These are phyloP conservation scores for Pollenia labialis DNA, from an alignment of 2,888 invertebrate species.

Conservation along the genomic window DNA sequence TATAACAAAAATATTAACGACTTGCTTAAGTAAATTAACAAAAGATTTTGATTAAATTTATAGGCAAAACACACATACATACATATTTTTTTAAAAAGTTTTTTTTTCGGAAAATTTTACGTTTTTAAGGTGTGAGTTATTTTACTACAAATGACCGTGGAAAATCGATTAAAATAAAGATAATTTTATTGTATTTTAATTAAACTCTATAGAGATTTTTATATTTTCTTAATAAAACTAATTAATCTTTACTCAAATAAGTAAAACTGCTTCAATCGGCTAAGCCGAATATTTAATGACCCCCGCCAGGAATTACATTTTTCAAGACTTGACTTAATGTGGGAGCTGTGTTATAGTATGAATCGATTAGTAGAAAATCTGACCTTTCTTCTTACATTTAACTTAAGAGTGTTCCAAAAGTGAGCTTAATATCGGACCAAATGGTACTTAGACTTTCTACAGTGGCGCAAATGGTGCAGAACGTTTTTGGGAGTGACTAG, in stretches of 20 bases:
- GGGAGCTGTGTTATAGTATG: no score
- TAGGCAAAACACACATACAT: background rate
- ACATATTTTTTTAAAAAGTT: slow-evolving; percentile 17
- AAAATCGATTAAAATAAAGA: slow-evolving; percentile 28
- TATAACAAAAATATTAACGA: slow-evolving; percentile 42
- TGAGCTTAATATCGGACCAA: no score
- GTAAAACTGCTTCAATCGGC: background rate
- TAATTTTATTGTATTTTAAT: slow-evolving; percentile 27
- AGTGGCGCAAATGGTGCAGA: no score
- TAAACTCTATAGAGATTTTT: slow-evolving; percentile 14
- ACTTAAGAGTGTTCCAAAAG: no score
- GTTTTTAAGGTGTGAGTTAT: slow-evolving; percentile 60
- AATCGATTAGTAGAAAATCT: no score
- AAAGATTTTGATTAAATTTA: slow-evolving; percentile 56
- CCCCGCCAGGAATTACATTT: background rate
- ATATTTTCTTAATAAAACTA: slow-evolving; percentile 21
- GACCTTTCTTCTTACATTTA: no score
- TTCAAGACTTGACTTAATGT: no score
- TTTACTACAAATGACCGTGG: slow-evolving; percentile 35
- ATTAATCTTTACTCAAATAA: background rate
- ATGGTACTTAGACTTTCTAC: no score
- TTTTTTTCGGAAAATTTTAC: background rate
- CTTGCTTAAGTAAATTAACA: slow-evolving; percentile 43
- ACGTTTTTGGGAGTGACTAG: no score
- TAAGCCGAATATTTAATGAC: background rate